Conservation (phyloP, 1,140 invertebrate genomes). For the Aphis gossypii region DNA sequence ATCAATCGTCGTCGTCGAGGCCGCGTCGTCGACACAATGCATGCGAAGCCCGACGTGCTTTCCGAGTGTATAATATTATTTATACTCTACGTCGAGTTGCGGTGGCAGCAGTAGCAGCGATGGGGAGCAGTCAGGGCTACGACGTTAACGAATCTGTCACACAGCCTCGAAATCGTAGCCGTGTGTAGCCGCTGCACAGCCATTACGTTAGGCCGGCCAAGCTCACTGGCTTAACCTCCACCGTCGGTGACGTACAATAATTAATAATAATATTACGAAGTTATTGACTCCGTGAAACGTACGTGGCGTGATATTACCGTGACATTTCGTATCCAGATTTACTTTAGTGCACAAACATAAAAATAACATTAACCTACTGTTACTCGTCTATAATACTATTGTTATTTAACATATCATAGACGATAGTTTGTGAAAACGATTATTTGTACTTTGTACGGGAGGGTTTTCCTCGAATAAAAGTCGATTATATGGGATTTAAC, state of each 20-base stretch:
- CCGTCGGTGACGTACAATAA: not conserved
- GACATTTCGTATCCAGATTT: not conserved
- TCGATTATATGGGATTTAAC: too few relatives aligned
- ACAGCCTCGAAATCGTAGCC: not conserved
- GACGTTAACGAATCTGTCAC: not conserved
- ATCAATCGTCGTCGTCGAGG: not conserved
- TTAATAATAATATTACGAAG: not conserved
- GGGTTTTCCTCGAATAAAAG: too few relatives aligned
- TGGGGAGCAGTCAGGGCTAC: too few relatives aligned
- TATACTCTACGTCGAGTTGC: not conserved
- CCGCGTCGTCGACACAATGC: not conserved
- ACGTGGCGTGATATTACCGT: too few relatives aligned
- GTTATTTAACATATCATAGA: too few relatives aligned
- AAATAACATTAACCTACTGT: too few relatives aligned
- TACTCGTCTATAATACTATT: too few relatives aligned
- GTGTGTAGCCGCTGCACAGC: not conserved
- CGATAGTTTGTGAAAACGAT: too few relatives aligned
- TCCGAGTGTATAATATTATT: not conserved
- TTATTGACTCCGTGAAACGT: not conserved
- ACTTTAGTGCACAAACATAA: too few relatives aligned
- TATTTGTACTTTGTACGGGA: too few relatives aligned
- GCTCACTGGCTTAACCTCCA: not conserved
- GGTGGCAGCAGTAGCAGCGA: too few relatives aligned
- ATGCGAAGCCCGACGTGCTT: not conserved
- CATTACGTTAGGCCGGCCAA: not conserved